Conservation (phyloP, 2,797 vertebrate species). For the Spea hammondii region DNA sequence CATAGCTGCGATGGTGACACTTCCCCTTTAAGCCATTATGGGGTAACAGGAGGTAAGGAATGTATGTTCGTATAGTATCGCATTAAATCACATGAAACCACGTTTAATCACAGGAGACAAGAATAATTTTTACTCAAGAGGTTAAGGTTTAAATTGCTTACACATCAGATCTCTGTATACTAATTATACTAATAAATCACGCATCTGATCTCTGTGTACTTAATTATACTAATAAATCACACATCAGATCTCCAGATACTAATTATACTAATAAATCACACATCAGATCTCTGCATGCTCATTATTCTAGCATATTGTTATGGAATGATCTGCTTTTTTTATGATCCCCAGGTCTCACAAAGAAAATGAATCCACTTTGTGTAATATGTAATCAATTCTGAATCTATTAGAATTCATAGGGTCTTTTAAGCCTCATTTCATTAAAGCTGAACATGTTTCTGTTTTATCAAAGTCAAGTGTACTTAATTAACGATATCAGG, state of each 20-base stretch:
- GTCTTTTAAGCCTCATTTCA: slow-evolving; percentile 61
- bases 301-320: slow-evolving; percentile 41
- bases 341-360: slow-evolving; percentile 30
- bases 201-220: slow-evolving; percentile 39
- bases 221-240: slow-evolving; percentile 46
- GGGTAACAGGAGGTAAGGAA: no score
- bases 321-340: slow-evolving; percentile 32
- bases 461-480: slow-evolving; percentile 62
- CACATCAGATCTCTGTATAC: slow-evolving; percentile 40
- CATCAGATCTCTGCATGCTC: slow-evolving; percentile 39
- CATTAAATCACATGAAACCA: neutral
- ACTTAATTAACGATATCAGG: slow-evolving; percentile 62
- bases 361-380: slow-evolving; percentile 39
- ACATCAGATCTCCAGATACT: slow-evolving; percentile 44
- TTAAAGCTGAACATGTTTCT: slow-evolving; percentile 56
- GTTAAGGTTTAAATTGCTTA: slow-evolving; percentile 24
- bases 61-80: no score
- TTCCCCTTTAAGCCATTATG: no score
- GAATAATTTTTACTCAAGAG: slow-evolving; percentile 17
- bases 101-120: neutral
- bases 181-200: slow-evolving; percentile 43
- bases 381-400: slow-evolving; percentile 37
- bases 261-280: slow-evolving; percentile 32
- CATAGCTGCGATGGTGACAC: no score
- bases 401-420: slow-evolving; percentile 60